phyloP scores from a whole-genome alignment of 2,113 vertebrate genomes.

The Cairina moschata region DNA sequence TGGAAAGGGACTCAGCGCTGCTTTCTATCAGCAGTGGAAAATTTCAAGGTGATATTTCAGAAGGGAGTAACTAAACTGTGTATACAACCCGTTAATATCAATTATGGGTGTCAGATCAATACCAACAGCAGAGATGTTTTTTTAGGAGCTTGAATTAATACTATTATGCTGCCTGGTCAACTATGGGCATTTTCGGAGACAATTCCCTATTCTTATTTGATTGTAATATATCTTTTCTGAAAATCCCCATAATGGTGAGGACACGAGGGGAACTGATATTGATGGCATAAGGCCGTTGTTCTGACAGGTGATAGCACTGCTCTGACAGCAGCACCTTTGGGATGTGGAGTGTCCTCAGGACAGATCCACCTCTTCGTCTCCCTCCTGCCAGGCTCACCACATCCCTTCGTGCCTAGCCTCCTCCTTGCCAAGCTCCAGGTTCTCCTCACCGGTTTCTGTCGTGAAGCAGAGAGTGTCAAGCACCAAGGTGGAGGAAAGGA shows the following conservation, averaged over 20 bases:
- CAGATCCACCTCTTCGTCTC: neutral
- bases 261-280: neutral
- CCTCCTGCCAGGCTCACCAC: neutral
- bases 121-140: neutral
- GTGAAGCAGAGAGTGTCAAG: neutral
- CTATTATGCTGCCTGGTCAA: constrained; percentile 19
- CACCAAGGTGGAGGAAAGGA: neutral
- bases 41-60: constrained; percentile 48
- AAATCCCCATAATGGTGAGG: neutral
- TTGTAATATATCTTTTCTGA: neutral
- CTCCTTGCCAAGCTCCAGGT: neutral
- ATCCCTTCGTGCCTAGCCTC: neutral
- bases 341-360: fast-evolving
- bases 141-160: constrained; percentile 42
- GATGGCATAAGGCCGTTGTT: neutral
- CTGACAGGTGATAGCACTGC: neutral
- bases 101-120: constrained; percentile 41
- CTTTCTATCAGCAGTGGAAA: neutral
- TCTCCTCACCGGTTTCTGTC: neutral
- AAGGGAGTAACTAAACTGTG: neutral
- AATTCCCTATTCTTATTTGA: constrained; percentile 11
- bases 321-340: neutral
- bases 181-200: neutral
- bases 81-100: constrained; percentile 40
- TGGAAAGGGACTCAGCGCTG: neutral